These are phyloP conservation scores for Drosophila nebulosa DNA, from an alignment of 1,140 invertebrate species.

Conservation along the genomic window DNA sequence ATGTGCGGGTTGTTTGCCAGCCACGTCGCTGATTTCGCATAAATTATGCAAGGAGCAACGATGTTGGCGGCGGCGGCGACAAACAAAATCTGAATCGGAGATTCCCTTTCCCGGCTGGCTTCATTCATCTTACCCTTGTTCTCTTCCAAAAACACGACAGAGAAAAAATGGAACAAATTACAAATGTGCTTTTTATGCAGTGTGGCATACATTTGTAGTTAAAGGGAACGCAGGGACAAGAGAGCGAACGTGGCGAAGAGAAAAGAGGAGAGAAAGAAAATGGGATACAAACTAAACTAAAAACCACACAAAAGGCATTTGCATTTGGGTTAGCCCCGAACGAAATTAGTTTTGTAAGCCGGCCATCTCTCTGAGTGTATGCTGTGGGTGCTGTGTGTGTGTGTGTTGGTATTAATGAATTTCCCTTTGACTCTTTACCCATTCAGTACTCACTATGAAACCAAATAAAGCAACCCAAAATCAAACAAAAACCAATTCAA, in stretches of 20 bases:
- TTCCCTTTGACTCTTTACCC: slow-evolving; percentile 16
- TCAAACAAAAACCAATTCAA: slow-evolving; percentile 44
- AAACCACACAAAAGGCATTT: slow-evolving; percentile 65
- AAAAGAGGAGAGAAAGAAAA: neutral
- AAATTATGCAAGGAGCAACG: slow-evolving; percentile 64
- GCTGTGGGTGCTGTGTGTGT: neutral
- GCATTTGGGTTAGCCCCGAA: slow-evolving; percentile 35
- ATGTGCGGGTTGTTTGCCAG: slow-evolving; percentile 45
- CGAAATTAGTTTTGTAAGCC: slow-evolving; percentile 63
- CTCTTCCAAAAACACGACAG: neutral
- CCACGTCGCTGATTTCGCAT: slow-evolving; percentile 71
- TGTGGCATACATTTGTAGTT: slow-evolving; percentile 3
- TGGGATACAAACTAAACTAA: slow-evolving; percentile 11
- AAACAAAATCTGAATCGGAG: neutral
- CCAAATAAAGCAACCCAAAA: neutral
- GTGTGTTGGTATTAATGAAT: slow-evolving; percentile 29
- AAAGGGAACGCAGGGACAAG: neutral
- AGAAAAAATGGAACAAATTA: slow-evolving; percentile 46
- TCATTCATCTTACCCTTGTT: neutral
- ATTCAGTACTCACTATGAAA: neutral
- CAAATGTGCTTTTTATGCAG: slow-evolving; percentile 60
- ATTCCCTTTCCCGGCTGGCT: neutral
- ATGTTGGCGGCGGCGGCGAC: slow-evolving; percentile 37
- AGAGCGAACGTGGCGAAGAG: neutral
- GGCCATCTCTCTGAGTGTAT: neutral